Base-by-base conservation (phyloP, 2,888 invertebrate species). In the Lucinisca nassula region DNA sequence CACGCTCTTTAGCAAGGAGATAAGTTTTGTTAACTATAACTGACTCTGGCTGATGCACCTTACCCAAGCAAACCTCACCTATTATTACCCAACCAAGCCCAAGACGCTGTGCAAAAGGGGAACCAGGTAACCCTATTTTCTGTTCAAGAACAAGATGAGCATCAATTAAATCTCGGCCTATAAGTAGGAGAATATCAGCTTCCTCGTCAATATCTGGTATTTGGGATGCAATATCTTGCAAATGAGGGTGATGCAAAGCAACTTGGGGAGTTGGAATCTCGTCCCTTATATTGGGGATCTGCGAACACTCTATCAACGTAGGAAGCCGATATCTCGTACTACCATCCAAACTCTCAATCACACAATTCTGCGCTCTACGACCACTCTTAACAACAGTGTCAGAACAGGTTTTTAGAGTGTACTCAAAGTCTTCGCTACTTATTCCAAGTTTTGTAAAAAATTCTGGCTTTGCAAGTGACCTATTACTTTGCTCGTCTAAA, bases 261-360 rank as follows among this genome's bases (percentile, higher is more conserved):
- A 88, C 75, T 2, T 87, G 81, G 17, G 81, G 83, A 14, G 85
- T 90, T n/a, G 88, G 88, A 67, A 90, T 89, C 51, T 87, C 89
- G n/a, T 82, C 49, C n/a, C 84, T 58, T 35, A 37, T 45, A 51
- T 82, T 74, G n/a, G 88, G 90, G 12, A 90, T 90, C 6, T 83
- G 14, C 32, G 84, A n/a, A 72, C 91, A 89, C 70, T 90, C 90
- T 14, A 89, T 84, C 4, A 88, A 24, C n/a, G 73, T 61, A 12
- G 89, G 90, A 17, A 87, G 79, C n/a, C 85, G 83, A 21, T 87
- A 37, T 8, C 51, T 51, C 0, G 24, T 24, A 37, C 30, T 79
- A 3, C 89, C 82, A 72, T 91, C 85, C 4, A 88, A 14, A 6
- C 86, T 79, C 70, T 80, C 70, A 4, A 90, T 51, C 24, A 82